Evolutionary conservation across 1,140 invertebrate genomes (phyloP).

Genomic region (Bombus confusus): DNA sequence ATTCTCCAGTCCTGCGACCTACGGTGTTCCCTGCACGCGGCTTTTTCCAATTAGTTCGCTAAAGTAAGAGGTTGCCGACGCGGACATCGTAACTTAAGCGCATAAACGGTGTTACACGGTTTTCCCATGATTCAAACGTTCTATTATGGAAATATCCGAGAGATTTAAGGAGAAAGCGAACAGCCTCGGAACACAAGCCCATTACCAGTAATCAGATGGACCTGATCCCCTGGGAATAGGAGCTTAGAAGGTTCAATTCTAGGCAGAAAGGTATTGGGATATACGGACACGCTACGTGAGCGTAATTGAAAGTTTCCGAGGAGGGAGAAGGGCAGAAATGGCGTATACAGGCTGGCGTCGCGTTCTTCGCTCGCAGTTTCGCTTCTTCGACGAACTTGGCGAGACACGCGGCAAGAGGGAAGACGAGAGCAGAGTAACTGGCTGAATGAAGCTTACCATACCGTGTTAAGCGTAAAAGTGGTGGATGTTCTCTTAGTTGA

Average conservation of each 20-base stretch:
- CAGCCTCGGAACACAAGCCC: conserved; percentile 65
- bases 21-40: too few species aligned
- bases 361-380: conserved; percentile 37
- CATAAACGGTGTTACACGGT: not conserved
- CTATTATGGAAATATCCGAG: not conserved
- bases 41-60: too few species aligned
- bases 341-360: conserved; percentile 34
- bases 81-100: too few species aligned
- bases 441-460: conserved; percentile 47
- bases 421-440: conserved; percentile 24
- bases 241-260: conserved; percentile 56
- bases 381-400: conserved; percentile 58
- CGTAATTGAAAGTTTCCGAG: conserved; percentile 65
- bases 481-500: conserved; percentile 21
- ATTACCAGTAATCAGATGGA: conserved; percentile 73
- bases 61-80: fast-evolving
- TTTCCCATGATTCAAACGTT: not conserved
- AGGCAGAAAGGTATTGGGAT: conserved; percentile 60
- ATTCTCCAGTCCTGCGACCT: too few species aligned
- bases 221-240: conserved; percentile 65
- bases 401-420: conserved; percentile 10
- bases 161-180: not conserved
- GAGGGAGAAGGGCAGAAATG: not conserved
- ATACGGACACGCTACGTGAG: conserved; percentile 63
- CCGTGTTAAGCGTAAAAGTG: conserved; percentile 12